These are phyloP conservation scores for Gambusia yucatana DNA, from an alignment of 2,797 vertebrate genomes.

Conservation along the genomic window DNA sequence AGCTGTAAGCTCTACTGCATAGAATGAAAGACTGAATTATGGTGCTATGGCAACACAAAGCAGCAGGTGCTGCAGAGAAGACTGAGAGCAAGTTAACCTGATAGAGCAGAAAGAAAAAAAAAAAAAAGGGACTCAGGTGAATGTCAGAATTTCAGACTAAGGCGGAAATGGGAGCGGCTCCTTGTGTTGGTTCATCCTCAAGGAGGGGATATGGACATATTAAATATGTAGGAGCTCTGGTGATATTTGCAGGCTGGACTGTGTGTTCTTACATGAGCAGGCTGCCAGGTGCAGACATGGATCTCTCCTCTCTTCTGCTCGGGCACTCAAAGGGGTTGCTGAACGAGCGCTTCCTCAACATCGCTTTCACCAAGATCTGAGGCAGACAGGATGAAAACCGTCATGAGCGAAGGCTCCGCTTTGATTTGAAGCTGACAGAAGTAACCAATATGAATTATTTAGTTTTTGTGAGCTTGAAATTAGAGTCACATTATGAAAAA, in stretches of 20 bases:
- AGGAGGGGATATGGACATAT: conserved; percentile 2
- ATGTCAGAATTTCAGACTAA: conserved; percentile 12
- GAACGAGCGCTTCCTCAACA: conserved; percentile 97
- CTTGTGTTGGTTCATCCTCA: background rate
- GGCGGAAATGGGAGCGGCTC: background rate
- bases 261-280: conserved; percentile 86
- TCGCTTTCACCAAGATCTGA: conserved; percentile 95
- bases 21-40: conserved; percentile 65
- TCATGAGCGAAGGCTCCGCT: background rate
- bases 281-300: conserved; percentile 93
- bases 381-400: conserved; percentile 15
- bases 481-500: background rate
- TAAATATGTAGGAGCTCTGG: background rate
- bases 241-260: conserved; percentile 6
- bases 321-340: conserved; percentile 93
- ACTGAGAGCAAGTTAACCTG: conserved; percentile 52
- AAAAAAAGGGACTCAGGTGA: conserved; percentile 32
- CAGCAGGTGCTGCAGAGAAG: conserved; percentile 43
- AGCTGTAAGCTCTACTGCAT: conserved; percentile 53
- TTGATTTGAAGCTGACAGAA: background rate
- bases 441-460: background rate
- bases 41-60: conserved; percentile 75
- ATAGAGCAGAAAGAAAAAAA: conserved; percentile 32
- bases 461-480: background rate
- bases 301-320: conserved; percentile 86